Evolutionary conservation across 2,797 vertebrate genomes (phyloP), one percentile per base, ranked within the genome.

Genomic region (Otolemur crassicaudatus): DNA sequence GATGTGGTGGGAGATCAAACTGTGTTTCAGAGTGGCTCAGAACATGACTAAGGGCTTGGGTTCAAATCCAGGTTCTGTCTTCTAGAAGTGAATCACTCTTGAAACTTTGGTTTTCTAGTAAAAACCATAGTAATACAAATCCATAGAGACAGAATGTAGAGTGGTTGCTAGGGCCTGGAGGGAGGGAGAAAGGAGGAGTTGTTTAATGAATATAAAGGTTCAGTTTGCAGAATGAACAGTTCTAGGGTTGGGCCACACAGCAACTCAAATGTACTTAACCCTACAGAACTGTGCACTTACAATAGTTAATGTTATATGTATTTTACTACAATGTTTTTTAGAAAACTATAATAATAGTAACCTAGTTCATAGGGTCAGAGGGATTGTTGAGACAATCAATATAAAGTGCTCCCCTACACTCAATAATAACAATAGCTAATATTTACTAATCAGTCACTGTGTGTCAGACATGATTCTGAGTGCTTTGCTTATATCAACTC

Each of bases 1-100:
- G 75, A 56, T 61, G 22, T 31, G 72, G 69, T 80, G 34, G 25
- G 19, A 60, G 61, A 20, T 34, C 43, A 94, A 90, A 79, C 60
- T 2, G 1, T 29, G 37, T 72, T 87, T 77, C 84, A 93, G 0
- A 77, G 77, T 53, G 72, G 60, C 67, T 87, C 46, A 73, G 60
- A 80, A 43, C 23, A n/a, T 49, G 87, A 92, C 29, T 3, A 1
- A 31, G 29, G 70, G 9, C 88, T 73, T 79, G 17, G 46, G 43
- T 94, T 94, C 81, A 90, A 93, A 94, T 92, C 29, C 58, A 83
- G 53, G 1, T 46, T 84, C 77, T 87, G 49, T 80, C 56, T 87
- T 49, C 60, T 43, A 53, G 22, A 84, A 91, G 67, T 43, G 73
- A 75, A 91, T 70, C 31, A 73, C 61, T 89, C 67, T 87, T 73